Evolutionary conservation across 2,113 vertebrate species (phyloP).

Genomic region (Campylomormyrus numenius): DNA sequence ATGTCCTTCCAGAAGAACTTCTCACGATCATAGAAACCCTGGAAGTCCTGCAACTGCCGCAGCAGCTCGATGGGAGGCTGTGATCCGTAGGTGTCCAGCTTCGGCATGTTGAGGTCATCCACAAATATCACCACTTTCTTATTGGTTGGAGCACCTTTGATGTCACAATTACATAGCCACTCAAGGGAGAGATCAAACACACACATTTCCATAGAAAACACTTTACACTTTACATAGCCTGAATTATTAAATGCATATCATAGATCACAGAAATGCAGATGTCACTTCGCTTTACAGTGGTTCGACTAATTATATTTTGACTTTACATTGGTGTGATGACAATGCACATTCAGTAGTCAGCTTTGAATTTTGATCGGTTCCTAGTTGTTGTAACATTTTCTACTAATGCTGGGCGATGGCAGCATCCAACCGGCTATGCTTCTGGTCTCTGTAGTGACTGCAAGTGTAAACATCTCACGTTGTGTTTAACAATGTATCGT

Average conservation of each 20-base stretch:
- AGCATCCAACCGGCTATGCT: background rate
- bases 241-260: background rate
- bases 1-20: conserved; percentile 79
- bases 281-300: background rate
- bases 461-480: no score
- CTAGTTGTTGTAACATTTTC: background rate
- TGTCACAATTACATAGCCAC: background rate
- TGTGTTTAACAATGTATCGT: no score
- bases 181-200: background rate
- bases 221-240: background rate
- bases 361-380: background rate
- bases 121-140: conserved; percentile 75
- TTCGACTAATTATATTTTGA: background rate
- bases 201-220: background rate
- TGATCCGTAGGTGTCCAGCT: conserved; percentile 72
- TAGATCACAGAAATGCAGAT: background rate
- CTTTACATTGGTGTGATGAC: background rate
- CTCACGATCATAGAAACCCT: conserved; percentile 71
- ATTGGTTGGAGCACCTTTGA: conserved; percentile 65
- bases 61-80: conserved; percentile 76
- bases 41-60: conserved; percentile 76
- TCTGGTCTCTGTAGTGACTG: no score
- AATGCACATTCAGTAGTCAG: background rate
- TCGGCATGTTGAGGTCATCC: conserved; percentile 79
- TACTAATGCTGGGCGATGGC: background rate